A percentile compares a stretch with the other conserved stretches of the same genome.
phyloP scores from a whole-genome alignment of 2,797 vertebrate genomes.

The Galagoides demidoff region DNA sequence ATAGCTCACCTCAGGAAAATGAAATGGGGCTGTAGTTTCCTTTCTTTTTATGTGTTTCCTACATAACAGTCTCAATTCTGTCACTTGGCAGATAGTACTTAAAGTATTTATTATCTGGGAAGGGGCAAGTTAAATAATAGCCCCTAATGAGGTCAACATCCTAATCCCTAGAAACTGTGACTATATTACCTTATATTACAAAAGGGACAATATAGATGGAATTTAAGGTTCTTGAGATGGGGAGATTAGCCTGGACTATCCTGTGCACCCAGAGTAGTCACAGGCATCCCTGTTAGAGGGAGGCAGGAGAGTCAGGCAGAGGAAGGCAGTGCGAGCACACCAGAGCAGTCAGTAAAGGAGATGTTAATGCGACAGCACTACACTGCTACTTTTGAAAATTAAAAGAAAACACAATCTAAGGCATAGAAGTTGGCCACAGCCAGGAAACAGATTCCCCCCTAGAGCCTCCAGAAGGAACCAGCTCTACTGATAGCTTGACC shows the following conservation, averaged over 20 bases:
- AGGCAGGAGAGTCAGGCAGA: background rate
- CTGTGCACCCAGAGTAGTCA: background rate
- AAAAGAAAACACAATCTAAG: background rate
- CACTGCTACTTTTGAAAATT: background rate
- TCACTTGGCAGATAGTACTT: background rate
- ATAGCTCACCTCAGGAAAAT: background rate
- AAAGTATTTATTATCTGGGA: background rate
- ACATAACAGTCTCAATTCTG: background rate
- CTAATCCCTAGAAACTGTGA: background rate
- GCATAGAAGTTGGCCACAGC: background rate
- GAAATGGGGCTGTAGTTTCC: background rate
- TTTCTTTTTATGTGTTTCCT: background rate
- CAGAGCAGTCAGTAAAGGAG: background rate
- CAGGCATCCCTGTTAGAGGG: background rate
- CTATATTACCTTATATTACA: background rate
- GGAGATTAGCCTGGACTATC: background rate
- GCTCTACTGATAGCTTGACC: background rate
- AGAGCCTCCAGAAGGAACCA: background rate
- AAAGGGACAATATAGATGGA: background rate
- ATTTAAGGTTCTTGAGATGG: background rate
- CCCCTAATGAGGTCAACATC: slow-evolving; percentile 52
- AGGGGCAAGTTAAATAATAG: background rate
- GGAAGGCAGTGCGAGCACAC: background rate
- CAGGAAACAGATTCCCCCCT: background rate
- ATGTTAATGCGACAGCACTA: background rate